Percentiles rank a stretch among this genome's conserved stretches.
Evolutionary conservation across 2,797 vertebrate genomes (phyloP).

Genomic region (Gila robusta): DNA sequence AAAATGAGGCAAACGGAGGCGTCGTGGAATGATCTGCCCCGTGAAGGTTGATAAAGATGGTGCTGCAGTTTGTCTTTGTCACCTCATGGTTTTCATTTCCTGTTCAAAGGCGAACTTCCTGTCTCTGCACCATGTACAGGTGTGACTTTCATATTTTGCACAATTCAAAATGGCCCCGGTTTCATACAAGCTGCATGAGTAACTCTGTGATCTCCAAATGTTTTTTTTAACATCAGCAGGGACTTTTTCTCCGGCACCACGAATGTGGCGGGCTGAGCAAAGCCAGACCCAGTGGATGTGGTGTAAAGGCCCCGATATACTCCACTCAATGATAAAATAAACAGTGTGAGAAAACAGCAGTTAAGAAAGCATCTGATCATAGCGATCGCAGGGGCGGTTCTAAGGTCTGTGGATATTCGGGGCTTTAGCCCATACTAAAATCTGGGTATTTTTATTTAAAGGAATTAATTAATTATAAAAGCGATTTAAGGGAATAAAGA

Average conservation of each 20-base stretch:
- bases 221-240: not conserved
- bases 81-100: constrained; percentile 41
- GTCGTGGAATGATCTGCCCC: not conserved
- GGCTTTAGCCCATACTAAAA: too few species aligned
- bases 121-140: constrained; percentile 34
- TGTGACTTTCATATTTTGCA: constrained; percentile 34
- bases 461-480: too few species aligned
- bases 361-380: not conserved
- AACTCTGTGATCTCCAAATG: not conserved
- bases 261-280: not conserved
- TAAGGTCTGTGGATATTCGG: too few species aligned
- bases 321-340: not conserved
- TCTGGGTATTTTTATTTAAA: too few species aligned
- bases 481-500: too few species aligned
- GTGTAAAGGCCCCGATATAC: not conserved
- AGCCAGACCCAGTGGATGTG: not conserved
- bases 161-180: constrained; percentile 23
- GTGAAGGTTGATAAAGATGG: constrained; percentile 23
- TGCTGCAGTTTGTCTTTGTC: constrained; percentile 29
- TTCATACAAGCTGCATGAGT: not conserved
- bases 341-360: not conserved
- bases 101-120: constrained; percentile 39
- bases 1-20: not conserved
- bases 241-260: constrained; percentile 21
- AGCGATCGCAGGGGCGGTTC: too few species aligned